A percentile compares a stretch with the other conserved stretches of the same genome.
phyloP scores from a whole-genome alignment of 2,797 vertebrate genomes.

The Odontamblyopus rebecca region DNA sequence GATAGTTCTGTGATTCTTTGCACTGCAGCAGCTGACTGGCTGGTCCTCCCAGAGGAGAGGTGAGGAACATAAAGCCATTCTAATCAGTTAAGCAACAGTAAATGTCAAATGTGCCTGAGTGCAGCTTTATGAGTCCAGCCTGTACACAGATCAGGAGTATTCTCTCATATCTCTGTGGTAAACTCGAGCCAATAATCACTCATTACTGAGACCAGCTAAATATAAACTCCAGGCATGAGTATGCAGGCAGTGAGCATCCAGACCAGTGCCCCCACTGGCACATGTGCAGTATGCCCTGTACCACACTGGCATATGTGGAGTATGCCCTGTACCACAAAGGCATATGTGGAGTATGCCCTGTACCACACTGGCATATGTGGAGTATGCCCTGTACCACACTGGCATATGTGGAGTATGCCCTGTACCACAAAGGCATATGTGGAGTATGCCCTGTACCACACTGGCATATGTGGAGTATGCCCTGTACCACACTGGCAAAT shows the following conservation, averaged over 20 bases:
- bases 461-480: too few species aligned
- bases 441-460: too few species aligned
- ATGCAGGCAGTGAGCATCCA: slow-evolving; percentile 26
- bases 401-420: too few species aligned
- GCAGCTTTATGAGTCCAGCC: not conserved
- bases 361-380: too few species aligned
- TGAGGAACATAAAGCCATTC: not conserved
- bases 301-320: too few species aligned
- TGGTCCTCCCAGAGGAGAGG: not conserved
- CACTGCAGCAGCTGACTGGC: not conserved
- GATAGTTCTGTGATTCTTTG: not conserved
- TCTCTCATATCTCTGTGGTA: slow-evolving; percentile 19
- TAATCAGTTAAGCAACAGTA: not conserved
- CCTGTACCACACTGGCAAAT: too few species aligned
- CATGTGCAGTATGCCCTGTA: too few species aligned
- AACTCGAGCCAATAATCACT: slow-evolving; percentile 37
- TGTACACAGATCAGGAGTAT: not conserved
- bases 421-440: too few species aligned
- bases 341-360: too few species aligned
- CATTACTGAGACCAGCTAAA: slow-evolving; percentile 36
- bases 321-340: too few species aligned
- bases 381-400: too few species aligned
- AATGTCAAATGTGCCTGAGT: not conserved
- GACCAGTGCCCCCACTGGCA: not conserved
- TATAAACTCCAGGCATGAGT: slow-evolving; percentile 36